phyloP scores from a whole-genome alignment of 2,888 invertebrate genomes.

The Diabrotica balteata region DNA sequence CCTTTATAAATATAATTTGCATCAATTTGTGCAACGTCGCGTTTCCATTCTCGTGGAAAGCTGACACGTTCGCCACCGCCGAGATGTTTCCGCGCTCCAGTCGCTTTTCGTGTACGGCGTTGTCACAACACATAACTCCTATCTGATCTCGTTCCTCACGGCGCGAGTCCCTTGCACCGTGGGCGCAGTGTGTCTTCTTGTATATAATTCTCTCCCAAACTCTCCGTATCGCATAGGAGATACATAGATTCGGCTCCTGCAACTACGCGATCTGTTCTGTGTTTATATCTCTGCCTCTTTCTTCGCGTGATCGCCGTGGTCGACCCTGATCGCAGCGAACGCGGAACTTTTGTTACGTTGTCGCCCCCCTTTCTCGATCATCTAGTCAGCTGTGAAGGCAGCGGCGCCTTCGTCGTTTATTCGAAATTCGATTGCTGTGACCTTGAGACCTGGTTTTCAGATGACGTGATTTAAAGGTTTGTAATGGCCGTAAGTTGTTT shows the following conservation, averaged over 20 bases:
- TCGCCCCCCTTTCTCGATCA: slow-evolving; percentile 12
- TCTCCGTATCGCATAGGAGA: neutral
- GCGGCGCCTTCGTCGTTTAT: slow-evolving; percentile 21
- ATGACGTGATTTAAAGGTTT: slow-evolving; percentile 21
- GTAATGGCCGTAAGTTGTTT: slow-evolving; percentile 4
- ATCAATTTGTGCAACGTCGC: slow-evolving; percentile 5
- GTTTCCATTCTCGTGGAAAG: neutral
- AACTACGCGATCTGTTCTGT: neutral
- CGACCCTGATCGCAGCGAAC: slow-evolving; percentile 16
- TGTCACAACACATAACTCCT: neutral
- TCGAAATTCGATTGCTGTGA: slow-evolving; percentile 16
- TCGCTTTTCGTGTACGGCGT: slow-evolving; percentile 5
- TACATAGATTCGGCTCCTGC: too few species aligned
- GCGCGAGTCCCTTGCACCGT: too few species aligned
- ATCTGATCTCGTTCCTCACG: too few species aligned
- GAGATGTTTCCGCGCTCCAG: neutral
- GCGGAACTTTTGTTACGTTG: slow-evolving; percentile 15
- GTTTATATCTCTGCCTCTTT: neutral
- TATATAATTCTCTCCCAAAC: too few species aligned
- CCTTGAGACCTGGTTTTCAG: slow-evolving; percentile 24
- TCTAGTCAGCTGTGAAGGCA: slow-evolving; percentile 11
- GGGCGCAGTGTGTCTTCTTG: too few species aligned
- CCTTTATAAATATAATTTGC: slow-evolving; percentile 1
- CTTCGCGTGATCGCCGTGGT: neutral
- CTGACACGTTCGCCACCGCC: neutral